Evolutionary conservation across 2,888 invertebrate species (phyloP).

Genomic region (Phaedon cochleariae): DNA sequence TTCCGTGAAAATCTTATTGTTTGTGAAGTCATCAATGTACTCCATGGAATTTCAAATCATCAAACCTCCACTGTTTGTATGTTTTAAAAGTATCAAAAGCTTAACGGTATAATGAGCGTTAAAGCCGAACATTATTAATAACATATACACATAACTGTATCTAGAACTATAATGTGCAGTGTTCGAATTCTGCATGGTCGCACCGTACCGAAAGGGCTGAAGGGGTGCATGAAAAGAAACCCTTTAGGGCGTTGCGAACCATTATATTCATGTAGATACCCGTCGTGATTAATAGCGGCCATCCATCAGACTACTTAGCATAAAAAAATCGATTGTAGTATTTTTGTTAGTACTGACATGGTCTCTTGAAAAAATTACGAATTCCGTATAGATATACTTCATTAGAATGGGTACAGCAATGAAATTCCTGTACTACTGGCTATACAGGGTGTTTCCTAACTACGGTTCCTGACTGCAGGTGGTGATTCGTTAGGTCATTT

Average conservation of each 20-base stretch:
- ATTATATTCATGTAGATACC: conserved; percentile 45
- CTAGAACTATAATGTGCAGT: neutral
- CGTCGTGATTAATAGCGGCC: conserved; percentile 47
- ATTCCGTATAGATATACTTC: too few relatives aligned
- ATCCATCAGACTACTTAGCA: conserved; percentile 38
- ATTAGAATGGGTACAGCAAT: too few relatives aligned
- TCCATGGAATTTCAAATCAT: neutral
- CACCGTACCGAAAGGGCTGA: conserved; percentile 45
- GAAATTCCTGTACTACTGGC: too few relatives aligned
- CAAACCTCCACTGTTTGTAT: conserved; percentile 22
- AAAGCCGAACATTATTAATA: conserved; percentile 43
- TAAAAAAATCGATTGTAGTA: conserved; percentile 37
- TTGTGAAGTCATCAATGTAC: too few relatives aligned
- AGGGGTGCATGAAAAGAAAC: conserved; percentile 44
- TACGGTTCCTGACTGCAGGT: too few relatives aligned
- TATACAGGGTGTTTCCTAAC: too few relatives aligned
- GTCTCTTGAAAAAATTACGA: too few relatives aligned
- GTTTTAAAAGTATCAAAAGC: conserved; percentile 44
- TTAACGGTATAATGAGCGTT: conserved; percentile 48
- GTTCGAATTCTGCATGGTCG: conserved; percentile 46
- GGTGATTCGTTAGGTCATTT: too few relatives aligned
- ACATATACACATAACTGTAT: conserved; percentile 21
- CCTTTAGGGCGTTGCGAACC: conserved; percentile 47
- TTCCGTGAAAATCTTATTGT: too few relatives aligned
- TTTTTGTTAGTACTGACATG: conserved; percentile 25